Base-by-base conservation (phyloP, 2,888 invertebrate species). In the Galerucella calmariensis region DNA sequence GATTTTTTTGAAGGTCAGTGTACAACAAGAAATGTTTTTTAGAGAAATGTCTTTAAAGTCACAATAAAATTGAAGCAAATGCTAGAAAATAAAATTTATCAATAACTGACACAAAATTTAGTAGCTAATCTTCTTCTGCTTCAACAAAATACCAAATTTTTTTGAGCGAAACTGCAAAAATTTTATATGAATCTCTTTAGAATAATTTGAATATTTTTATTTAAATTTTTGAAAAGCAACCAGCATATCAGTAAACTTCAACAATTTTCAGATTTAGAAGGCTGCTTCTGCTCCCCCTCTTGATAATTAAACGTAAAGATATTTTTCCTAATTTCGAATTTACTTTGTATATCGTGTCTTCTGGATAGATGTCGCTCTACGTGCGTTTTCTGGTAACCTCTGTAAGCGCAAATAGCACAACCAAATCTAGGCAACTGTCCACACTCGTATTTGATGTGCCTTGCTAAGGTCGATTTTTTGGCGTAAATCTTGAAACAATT, bases 381-480 rank as follows among this genome's bases (percentile, higher is more conserved):
- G 76, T 84, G 84, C 0, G 82, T 83, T 69, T 84, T 84, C 76
- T 84, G 84, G 75, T 83, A 83, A 8, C 84, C 84, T 67, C 83
- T 75, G 76, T 84, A 84, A 1, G 81, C 76, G 67, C 84, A 84
- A 16, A 79, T 80, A 14, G 84, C 80, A 75, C 86, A 86, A 35
- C 82, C 82, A 72, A 86, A 86, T 66, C 83, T 80, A 0, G 86
- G 85, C 69, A 83, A 70, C 73, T 84, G 84, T 12, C 83, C 83
- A 75, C 85, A 85, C 70, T 85, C 84, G 79, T 85, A 85, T 73
- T 84, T 85, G 74, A 84, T 82, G 69, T 85, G 83, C 53, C 83
- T 76, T 14, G 81, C 79, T 72, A 83, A 67, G 0, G 83, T 82
- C 8, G 81, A 81, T 75, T 83, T 83, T 74, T 80, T 81, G 48